phyloP scores from a whole-genome alignment of 2,888 invertebrate species.

The Mesorhabditis spiculigera region DNA sequence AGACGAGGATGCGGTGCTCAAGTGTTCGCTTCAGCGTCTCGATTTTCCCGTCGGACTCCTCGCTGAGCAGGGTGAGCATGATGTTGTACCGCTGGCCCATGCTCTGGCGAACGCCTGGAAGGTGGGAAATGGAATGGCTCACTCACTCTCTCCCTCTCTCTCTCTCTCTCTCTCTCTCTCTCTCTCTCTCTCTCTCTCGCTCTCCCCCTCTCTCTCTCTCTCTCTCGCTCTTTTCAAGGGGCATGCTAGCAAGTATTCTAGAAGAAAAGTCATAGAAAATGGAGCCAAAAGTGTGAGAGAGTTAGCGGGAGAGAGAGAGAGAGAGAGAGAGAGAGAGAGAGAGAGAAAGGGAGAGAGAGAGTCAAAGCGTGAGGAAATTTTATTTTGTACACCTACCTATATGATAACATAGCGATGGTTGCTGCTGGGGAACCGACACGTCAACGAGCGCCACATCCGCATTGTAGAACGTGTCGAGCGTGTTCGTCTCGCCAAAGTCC shows the following conservation, averaged over 20 bases:
- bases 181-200: too few relatives aligned
- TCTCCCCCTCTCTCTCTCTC: too few relatives aligned
- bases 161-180: too few relatives aligned
- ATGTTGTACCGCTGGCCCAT: conserved; percentile 58
- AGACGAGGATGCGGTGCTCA: not conserved
- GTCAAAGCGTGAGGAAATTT: conserved; percentile 78
- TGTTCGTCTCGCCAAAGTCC: conserved; percentile 93
- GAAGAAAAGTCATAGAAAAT: too few relatives aligned
- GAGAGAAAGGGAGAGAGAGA: not conserved
- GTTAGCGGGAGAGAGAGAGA: too few relatives aligned
- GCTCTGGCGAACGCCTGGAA: conserved; percentile 83
- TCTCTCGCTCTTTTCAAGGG: too few relatives aligned
- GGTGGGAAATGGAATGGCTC: conserved; percentile 60
- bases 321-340: too few relatives aligned
- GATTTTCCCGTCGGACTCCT: conserved; percentile 41
- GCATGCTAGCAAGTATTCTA: too few relatives aligned
- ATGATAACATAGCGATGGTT: conserved; percentile 89
- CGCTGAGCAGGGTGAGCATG: conserved; percentile 34
- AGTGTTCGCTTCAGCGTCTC: conserved; percentile 40
- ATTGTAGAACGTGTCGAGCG: conserved; percentile 91
- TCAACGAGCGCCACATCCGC: conserved; percentile 96
- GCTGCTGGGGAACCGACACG: conserved; percentile 81
- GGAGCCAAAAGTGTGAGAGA: too few relatives aligned
- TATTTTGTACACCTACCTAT: conserved; percentile 89
- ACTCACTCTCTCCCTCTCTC: too few relatives aligned